Evolutionary conservation across 2,797 vertebrate genomes (phyloP), one percentile per base, ranked within the genome.

Genomic region (Tenualosa ilisha): DNA sequence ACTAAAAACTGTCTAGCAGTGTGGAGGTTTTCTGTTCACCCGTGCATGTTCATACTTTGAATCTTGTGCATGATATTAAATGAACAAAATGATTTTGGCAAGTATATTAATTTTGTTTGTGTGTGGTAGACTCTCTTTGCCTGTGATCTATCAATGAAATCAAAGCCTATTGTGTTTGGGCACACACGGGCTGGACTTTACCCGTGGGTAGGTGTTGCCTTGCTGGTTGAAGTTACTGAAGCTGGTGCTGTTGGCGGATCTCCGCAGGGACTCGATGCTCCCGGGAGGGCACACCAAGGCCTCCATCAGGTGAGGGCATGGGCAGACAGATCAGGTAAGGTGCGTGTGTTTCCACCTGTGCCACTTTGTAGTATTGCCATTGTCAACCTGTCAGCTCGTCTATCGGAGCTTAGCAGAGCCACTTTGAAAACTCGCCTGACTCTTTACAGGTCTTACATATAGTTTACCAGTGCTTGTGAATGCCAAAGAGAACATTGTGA

Each of bases 131-230:
- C 51, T 31, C 4, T 20, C 54, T 56, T 56, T 56, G 54, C 20
- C 54, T 5, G 54, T 56, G 20, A 3, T 6, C 20, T 22, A 22
- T 56, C 54, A 56, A 56, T 56, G 4, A 56, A 56, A 56, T 6
- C 17, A 56, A 15, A 15, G 17, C 54, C 54, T 22, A 15, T 20
- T 40, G 6, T 40, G 20, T 46, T 7, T 43, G 72, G 40, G 72
- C 72, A 8, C 40, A 46, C 20, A 79, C 0, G 17, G 12, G 68
- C 37, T 6, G 15, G 13, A 40, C 40, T 93, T 95, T 95, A 94
- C 94, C 94, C 92, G 93, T 91, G 92, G 93, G 91, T 94, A 93
- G 94, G 89, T 91, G 91, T 92, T 94, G 93, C 90, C 91, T 90
- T 94, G 91, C 89, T 94, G 91, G 90, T 88, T 96, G 90, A 94